Conservation (phyloP, 2,888 invertebrate species). For the Euspilapteryx auroguttella region DNA sequence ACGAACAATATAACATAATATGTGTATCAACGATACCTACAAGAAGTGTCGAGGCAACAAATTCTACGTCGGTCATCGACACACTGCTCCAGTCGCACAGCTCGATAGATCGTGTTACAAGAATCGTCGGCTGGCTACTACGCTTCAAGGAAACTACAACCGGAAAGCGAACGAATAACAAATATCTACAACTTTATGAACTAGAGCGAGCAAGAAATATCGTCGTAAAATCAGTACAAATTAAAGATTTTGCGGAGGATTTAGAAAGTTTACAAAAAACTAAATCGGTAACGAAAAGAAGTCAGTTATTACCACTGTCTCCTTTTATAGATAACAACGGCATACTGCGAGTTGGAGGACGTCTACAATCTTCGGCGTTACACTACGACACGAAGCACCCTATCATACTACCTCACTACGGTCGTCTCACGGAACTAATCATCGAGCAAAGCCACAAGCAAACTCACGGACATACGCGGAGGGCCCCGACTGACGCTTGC, state of each 20-base stretch:
- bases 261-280: neutral
- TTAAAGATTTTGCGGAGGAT: neutral
- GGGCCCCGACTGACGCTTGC: constrained; percentile 1
- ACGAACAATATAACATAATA: neutral
- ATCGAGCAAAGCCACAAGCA: constrained; percentile 1
- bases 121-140: neutral
- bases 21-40: neutral
- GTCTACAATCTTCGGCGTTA: neutral
- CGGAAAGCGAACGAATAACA: neutral
- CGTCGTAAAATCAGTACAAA: neutral
- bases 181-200: neutral
- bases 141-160: neutral
- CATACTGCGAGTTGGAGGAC: neutral
- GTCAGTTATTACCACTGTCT: neutral
- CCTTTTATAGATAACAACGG: constrained; percentile 1
- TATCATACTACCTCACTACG: neutral
- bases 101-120: neutral
- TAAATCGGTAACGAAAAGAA: neutral
- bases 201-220: neutral
- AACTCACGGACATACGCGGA: neutral
- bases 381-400: constrained; percentile 1
- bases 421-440: constrained; percentile 1
- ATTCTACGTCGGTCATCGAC: neutral
- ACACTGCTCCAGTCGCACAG: neutral
- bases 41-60: no score